Evolutionary conservation across 2,888 invertebrate species (phyloP).

Genomic region (Cyclophora punctaria): DNA sequence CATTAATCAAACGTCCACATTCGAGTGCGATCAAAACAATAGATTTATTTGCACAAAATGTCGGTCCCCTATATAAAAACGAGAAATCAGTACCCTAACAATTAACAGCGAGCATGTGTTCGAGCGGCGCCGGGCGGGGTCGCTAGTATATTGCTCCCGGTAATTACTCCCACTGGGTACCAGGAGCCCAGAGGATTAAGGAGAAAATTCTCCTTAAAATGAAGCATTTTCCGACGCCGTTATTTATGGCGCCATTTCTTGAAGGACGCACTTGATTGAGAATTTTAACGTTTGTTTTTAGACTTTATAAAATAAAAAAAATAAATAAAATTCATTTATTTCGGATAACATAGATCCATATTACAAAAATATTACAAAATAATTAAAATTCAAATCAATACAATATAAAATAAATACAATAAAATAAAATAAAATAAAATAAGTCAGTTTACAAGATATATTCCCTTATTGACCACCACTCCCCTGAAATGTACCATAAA

Average conservation of each 20-base stretch:
- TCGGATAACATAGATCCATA: too few relatives aligned
- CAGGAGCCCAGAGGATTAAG: conserved; percentile 58
- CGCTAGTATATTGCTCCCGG: conserved; percentile 57
- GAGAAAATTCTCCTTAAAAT: conserved; percentile 56
- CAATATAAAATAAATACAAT: too few relatives aligned
- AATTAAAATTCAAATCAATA: too few relatives aligned
- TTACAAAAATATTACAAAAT: too few relatives aligned
- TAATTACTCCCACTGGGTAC: conserved; percentile 62
- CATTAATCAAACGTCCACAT: too few relatives aligned
- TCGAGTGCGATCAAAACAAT: too few relatives aligned
- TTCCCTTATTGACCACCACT: too few relatives aligned
- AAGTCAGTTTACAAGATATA: too few relatives aligned
- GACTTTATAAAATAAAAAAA: neutral
- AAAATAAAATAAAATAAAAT: too few relatives aligned
- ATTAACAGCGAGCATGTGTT: conserved; percentile 69
- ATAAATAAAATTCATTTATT: too few relatives aligned
- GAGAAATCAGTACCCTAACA: conserved; percentile 33
- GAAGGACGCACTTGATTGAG: conserved; percentile 3
- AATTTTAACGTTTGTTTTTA: conserved; percentile 5
- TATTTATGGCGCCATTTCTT: conserved; percentile 48
- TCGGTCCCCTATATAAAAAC: conserved; percentile 52
- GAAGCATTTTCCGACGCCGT: conserved; percentile 48
- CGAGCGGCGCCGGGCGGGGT: conserved; percentile 35
- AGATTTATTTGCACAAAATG: too few relatives aligned
- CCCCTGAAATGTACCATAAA: too few relatives aligned